Evolutionary conservation across 2,797 vertebrate species (phyloP).

Genomic region (Neomorphus geoffroyi): DNA sequence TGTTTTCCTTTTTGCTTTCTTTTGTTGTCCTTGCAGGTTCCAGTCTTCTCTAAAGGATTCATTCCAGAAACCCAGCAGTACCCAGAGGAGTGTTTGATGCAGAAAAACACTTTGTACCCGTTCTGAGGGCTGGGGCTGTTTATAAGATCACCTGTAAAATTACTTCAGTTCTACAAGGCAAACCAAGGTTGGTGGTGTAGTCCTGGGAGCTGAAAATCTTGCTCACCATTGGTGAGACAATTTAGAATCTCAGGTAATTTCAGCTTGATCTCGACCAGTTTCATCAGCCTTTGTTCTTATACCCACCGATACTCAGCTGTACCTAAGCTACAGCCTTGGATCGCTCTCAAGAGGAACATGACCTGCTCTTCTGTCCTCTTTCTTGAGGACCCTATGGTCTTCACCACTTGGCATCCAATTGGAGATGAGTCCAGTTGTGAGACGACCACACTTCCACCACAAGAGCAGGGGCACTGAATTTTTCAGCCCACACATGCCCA

Average conservation of each 20-base stretch:
- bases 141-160: background rate
- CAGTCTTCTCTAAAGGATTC: background rate
- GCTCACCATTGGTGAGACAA: background rate
- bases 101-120: background rate
- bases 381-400: background rate
- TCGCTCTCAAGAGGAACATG: background rate
- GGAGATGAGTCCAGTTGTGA: fast-evolving
- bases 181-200: background rate
- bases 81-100: background rate
- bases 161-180: background rate
- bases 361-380: background rate
- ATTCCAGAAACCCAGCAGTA: background rate
- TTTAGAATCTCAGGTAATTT: background rate
- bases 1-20: background rate
- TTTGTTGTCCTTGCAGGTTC: background rate
- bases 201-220: background rate
- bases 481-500: background rate
- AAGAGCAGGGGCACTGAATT: background rate
- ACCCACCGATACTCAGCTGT: background rate
- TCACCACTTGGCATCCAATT: background rate
- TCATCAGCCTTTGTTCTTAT: background rate
- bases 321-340: background rate
- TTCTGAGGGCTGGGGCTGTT: background rate
- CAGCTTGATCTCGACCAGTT: background rate
- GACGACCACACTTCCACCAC: background rate